Evolutionary conservation across 2,797 vertebrate species (phyloP).

Genomic region (Cyprinella venusta): DNA sequence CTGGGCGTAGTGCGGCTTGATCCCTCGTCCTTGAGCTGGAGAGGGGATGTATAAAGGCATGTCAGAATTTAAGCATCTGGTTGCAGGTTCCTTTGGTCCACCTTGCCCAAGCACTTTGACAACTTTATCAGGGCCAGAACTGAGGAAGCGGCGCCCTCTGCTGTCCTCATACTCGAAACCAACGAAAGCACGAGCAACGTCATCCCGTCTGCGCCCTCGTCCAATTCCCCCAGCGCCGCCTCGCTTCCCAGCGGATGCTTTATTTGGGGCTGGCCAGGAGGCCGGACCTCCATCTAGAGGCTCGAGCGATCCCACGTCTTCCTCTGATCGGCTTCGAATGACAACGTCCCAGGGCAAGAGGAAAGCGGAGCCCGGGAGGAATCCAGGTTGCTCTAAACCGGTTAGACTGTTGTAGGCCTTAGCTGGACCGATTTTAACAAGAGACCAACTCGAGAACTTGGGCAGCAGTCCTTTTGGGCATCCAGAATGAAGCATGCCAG

Average conservation of each 20-base stretch:
- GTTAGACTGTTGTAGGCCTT: conserved; percentile 95
- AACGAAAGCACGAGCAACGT: conserved; percentile 92
- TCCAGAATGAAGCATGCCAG: conserved; percentile 95
- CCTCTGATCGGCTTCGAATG: conserved; percentile 90
- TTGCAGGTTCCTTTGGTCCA: conserved; percentile 92
- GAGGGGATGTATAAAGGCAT: conserved; percentile 97
- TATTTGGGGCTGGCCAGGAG: conserved; percentile 97
- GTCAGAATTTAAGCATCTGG: conserved; percentile 91
- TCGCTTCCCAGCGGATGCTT: conserved; percentile 87
- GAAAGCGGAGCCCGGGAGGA: conserved; percentile 93
- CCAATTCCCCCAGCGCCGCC: conserved; percentile 84
- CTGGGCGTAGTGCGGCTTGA: conserved; percentile 94
- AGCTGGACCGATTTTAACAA: conserved; percentile 93
- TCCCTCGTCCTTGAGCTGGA: conserved; percentile 90
- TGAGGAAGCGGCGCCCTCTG: conserved; percentile 93
- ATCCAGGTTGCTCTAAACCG: conserved; percentile 94
- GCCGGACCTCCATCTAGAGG: conserved; percentile 84
- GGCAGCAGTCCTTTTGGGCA: conserved; percentile 94
- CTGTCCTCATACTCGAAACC: conserved; percentile 97
- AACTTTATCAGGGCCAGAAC: conserved; percentile 94
- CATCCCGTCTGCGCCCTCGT: conserved; percentile 88
- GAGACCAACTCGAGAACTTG: conserved; percentile 97
- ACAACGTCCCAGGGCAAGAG: conserved; percentile 97
- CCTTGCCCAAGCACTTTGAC: conserved; percentile 94
- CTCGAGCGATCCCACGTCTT: conserved; percentile 79